Evolutionary conservation across 2,797 vertebrate genomes (phyloP), one percentile per base, ranked within the genome.

Genomic region (Ambastaia sidthimunki): DNA sequence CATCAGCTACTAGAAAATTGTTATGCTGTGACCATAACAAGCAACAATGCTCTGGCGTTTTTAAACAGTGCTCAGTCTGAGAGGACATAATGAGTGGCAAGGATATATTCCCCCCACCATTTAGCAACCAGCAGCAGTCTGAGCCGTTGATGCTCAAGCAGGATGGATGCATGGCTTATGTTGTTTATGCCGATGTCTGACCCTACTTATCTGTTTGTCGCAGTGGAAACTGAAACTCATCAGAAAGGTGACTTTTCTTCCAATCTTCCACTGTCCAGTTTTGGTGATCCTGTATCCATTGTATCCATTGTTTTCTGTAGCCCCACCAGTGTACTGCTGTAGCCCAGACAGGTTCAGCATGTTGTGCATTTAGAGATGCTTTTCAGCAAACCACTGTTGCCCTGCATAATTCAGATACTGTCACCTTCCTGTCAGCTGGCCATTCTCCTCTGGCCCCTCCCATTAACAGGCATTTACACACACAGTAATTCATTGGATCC

Each of bases 181-280:
- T 31, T 55, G n/a, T 71, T 71, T 34, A 50, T 54, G n/a, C 54
- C 12, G 23, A 78, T 70, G 23, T 62, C n/a, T 70, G n/a, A 72
- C 47, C 18, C 70, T 19, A 41, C 60, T 63, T 71, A 76, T 74
- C 66, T 83, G 52, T 52, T 67, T 62, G 41, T 80, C 34, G 28
- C 48, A 70, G 52, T 34, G 23, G 25, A 76, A 74, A 73, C 65
- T 52, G 34, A 44, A 31, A 71, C n/a, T 66, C 41, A 41, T 44
- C 19, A 68, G 50, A 68, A 67, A 28, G 9, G 3, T 23, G 5
- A 76, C 31, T n/a, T 41, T 75, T 41, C 19, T 67, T 66, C 4
- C 9, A 75, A 7, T 66, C 1, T 10, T 67, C 21, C 41, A 57
- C 55, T 55, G 48, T 57, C 74, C 21, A 25, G 31, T 76, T 66